Evolutionary conservation across 2,888 invertebrate species (phyloP).

Genomic region (Didymodactylos carnosus): DNA sequence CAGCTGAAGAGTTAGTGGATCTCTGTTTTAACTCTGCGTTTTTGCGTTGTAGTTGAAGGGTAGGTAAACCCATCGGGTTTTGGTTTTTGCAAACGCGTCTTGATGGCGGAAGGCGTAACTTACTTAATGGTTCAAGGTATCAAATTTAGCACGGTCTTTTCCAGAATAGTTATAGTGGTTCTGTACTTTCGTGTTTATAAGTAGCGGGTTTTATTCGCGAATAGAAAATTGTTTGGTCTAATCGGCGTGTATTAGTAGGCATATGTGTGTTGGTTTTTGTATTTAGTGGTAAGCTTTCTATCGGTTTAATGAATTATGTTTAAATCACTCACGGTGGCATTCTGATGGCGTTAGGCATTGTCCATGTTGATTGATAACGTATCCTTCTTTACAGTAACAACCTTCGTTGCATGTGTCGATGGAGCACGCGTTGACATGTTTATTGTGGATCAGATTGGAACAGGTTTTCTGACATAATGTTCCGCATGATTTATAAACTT

Average conservation of each 20-base stretch:
- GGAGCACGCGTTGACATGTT: background rate
- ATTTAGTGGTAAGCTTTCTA: background rate
- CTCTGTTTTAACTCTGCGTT: no score
- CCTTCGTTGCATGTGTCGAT: background rate
- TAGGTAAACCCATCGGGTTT: no score
- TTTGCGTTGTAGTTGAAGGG: no score
- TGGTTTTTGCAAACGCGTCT: no score
- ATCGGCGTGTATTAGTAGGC: no score
- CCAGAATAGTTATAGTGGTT: no score
- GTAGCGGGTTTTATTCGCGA: background rate
- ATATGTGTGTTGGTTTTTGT: background rate
- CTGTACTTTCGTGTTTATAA: no score
- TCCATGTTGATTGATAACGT: background rate
- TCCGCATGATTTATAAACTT: constrained; percentile 1
- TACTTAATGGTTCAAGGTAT: no score
- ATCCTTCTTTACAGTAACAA: constrained; percentile 7
- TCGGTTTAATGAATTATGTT: background rate
- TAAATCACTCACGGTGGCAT: background rate
- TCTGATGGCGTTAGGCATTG: background rate
- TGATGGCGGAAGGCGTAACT: no score
- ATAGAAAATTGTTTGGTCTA: no score
- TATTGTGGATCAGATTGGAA: background rate
- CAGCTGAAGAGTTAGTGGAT: no score
- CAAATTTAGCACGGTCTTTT: no score
- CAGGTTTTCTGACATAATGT: background rate